These are phyloP conservation scores for Argyra leucocephala DNA, from an alignment of 2,888 invertebrate genomes.

Conservation along the genomic window DNA sequence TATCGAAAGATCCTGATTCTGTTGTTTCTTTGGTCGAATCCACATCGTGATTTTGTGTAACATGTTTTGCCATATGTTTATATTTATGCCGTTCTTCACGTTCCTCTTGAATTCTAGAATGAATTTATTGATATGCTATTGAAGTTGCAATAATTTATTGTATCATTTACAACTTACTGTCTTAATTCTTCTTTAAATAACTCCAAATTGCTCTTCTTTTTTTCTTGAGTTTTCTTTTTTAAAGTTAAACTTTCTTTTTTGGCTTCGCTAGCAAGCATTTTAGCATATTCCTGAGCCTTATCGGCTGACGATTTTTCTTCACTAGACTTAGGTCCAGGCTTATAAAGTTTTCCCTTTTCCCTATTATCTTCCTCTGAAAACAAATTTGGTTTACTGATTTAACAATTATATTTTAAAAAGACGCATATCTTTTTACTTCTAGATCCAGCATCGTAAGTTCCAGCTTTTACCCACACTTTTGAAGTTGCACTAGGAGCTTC, in stretches of 20 bases:
- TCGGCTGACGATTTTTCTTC: conserved; percentile 55
- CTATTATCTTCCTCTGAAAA: conserved; percentile 72
- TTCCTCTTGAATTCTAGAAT: conserved; percentile 85
- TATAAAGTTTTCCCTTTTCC: conserved; percentile 85
- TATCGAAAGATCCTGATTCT: conserved; percentile 76
- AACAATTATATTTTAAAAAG: not conserved
- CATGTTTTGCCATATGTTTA: conserved; percentile 51
- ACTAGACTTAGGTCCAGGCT: conserved; percentile 71
- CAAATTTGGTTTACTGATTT: not conserved
- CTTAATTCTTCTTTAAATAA: conserved; percentile 96
- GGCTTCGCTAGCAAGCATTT: conserved; percentile 51
- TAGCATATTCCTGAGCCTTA: conserved; percentile 60
- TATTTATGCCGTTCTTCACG: conserved; percentile 90
- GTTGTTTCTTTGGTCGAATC: conserved; percentile 40
- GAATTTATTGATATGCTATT: not conserved
- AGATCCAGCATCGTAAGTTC: conserved; percentile 90
- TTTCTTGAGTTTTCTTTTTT: conserved; percentile 68
- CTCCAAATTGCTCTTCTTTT: conserved; percentile 94
- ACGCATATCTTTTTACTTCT: conserved; percentile 59
- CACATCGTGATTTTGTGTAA: conserved; percentile 41
- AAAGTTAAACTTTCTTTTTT: conserved; percentile 51
- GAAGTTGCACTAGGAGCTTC: conserved; percentile 68
- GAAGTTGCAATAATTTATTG: not conserved
- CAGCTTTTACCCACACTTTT: conserved; percentile 97
- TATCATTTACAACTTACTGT: conserved; percentile 57